Percentiles rank a stretch among this genome's conserved stretches.
phyloP scores from a whole-genome alignment of 2,797 vertebrate genomes.

The Liasis olivaceus region DNA sequence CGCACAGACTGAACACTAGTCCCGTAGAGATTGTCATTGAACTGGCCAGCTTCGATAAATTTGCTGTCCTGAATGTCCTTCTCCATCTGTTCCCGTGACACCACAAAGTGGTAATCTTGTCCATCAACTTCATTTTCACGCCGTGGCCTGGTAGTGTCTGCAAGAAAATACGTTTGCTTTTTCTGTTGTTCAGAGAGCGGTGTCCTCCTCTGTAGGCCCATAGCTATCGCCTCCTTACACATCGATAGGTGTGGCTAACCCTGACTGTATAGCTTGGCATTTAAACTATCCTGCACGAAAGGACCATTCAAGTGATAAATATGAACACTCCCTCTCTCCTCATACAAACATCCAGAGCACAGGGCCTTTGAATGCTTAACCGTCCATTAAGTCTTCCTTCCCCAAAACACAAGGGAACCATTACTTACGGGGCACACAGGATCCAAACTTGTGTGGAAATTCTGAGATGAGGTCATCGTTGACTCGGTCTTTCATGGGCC shows the following conservation, averaged over 20 bases:
- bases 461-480: slow-evolving; percentile 99
- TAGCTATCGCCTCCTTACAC: not conserved
- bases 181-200: not conserved
- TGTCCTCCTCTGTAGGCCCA: not conserved
- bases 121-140: slow-evolving; percentile 95
- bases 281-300: not conserved
- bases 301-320: not conserved
- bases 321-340: not conserved
- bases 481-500: slow-evolving; percentile 95
- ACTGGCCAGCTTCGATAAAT: slow-evolving; percentile 98
- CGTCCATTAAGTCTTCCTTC: not conserved
- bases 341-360: not conserved
- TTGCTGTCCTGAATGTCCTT: slow-evolving; percentile 99
- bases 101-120: slow-evolving; percentile 97
- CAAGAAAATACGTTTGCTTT: not conserved
- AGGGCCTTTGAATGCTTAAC: no score
- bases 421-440: slow-evolving; percentile 97
- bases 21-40: slow-evolving; percentile 98
- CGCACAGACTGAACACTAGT: slow-evolving; percentile 97
- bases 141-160: slow-evolving; percentile 94
- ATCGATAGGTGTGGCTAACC: not conserved
- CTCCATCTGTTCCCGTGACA: slow-evolving; percentile 96
- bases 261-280: no score
- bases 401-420: not conserved
- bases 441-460: slow-evolving; percentile 98